A percentile compares a stretch with the other conserved stretches of the same genome.
phyloP scores from a whole-genome alignment of 2,797 vertebrate species.

The Sebastes kiyomatsui region DNA sequence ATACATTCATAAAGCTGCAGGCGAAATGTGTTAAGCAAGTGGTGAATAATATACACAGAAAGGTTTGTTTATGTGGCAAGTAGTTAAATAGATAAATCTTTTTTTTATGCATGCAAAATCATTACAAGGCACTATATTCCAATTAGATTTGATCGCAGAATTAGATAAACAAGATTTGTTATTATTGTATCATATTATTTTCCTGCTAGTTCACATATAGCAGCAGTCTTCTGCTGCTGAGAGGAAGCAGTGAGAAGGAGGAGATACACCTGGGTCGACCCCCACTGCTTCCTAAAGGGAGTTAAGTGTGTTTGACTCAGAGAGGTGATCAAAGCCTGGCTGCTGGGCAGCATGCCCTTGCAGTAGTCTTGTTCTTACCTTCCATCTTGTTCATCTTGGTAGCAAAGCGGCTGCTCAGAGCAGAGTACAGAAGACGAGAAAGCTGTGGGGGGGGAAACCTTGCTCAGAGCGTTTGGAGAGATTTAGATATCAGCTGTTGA shows the following conservation, averaged over 20 bases:
- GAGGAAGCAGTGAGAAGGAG: not conserved
- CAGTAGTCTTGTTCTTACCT: constrained; percentile 42
- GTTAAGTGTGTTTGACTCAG: constrained; percentile 57
- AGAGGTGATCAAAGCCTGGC: constrained; percentile 68
- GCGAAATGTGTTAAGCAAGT: not conserved
- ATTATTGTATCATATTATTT: not conserved
- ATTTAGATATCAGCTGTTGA: constrained; percentile 51
- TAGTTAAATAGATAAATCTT: not conserved
- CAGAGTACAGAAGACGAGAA: constrained; percentile 45
- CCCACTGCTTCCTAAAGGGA: constrained; percentile 36
- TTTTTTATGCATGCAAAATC: not conserved
- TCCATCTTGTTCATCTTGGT: constrained; percentile 54
- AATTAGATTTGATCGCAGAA: not conserved
- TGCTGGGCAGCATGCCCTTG: constrained; percentile 55
- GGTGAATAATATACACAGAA: not conserved
- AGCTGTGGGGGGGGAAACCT: constrained; percentile 25
- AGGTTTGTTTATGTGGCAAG: not conserved
- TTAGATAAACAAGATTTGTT: not conserved
- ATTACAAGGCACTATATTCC: not conserved
- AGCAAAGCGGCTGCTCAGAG: constrained; percentile 40
- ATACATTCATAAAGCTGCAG: not conserved
- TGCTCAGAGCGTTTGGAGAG: constrained; percentile 18
- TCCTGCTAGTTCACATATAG: not conserved
- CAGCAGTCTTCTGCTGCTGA: not conserved
- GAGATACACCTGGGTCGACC: constrained; percentile 17